Conservation (phyloP, 2,888 invertebrate species). For the Lasioglossum malachurum region DNA sequence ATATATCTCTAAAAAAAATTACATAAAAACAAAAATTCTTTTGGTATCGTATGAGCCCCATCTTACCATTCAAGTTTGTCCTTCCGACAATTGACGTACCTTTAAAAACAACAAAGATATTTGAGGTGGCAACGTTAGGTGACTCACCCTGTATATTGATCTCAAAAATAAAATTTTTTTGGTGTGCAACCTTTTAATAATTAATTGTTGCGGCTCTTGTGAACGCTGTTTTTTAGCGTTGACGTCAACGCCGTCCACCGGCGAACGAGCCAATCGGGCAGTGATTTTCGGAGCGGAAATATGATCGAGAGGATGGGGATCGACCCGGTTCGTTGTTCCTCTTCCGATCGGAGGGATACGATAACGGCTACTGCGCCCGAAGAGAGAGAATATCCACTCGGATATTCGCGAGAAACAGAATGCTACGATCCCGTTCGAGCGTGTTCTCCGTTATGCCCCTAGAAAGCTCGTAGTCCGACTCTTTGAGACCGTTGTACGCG, state of each 20-base stretch:
- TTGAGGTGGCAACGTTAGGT: no score
- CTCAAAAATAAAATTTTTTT: not conserved
- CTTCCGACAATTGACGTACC: no score
- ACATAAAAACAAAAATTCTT: no score
- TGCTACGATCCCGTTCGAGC: not conserved
- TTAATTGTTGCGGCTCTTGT: not conserved
- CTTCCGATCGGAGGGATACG: slow-evolving; percentile 2
- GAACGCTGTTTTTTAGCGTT: not conserved
- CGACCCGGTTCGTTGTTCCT: not conserved
- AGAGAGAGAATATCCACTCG: not conserved
- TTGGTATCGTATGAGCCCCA: no score
- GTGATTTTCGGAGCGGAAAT: slow-evolving; percentile 38
- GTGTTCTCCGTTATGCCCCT: not conserved
- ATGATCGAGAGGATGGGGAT: slow-evolving; percentile 11
- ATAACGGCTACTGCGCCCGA: slow-evolving; percentile 14
- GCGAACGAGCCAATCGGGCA: slow-evolving; percentile 24
- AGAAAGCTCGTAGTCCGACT: not conserved
- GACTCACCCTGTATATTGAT: no score
- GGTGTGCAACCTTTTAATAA: not conserved
- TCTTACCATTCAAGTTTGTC: no score
- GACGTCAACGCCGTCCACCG: not conserved
- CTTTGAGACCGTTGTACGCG: slow-evolving; percentile 15
- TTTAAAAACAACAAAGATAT: no score
- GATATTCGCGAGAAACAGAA: slow-evolving; percentile 10
- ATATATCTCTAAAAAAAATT: no score